Percentiles rank a stretch among this genome's conserved stretches.
phyloP scores from a whole-genome alignment of 30 jellyfish, hydroid and myxozoan species.

The Calvadosia cruxmelitensis region DNA sequence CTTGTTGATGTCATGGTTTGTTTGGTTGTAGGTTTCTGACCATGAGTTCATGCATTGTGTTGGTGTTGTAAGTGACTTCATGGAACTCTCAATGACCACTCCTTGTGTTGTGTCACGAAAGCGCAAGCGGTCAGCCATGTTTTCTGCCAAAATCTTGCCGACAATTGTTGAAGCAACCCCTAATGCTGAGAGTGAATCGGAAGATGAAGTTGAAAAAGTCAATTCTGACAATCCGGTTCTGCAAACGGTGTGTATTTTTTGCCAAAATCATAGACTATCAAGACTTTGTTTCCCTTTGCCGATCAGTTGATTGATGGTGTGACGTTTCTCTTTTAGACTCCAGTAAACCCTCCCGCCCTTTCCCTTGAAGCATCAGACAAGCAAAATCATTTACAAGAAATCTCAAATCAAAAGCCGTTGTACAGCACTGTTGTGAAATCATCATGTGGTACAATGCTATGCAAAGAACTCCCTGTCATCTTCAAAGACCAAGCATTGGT shows the following conservation, averaged over 20 bases:
- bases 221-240: too few species aligned
- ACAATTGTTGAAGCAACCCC: conserved; percentile 37
- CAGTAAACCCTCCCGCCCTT: too few species aligned
- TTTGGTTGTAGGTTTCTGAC: conserved; percentile 14
- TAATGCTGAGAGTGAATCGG: conserved; percentile 17
- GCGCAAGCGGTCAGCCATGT: conserved; percentile 34
- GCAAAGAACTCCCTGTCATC: not conserved
- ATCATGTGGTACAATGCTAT: conserved; percentile 38
- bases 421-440: conserved; percentile 60
- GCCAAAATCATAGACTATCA: too few species aligned
- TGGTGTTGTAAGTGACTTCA: conserved; percentile 49
- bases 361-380: not conserved
- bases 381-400: not conserved
- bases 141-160: conserved; percentile 46
- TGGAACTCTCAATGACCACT: conserved; percentile 34
- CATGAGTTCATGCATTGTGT: conserved; percentile 50
- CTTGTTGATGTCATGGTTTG: not conserved
- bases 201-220: too few species aligned
- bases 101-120: conserved; percentile 19
- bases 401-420: conserved; percentile 9
- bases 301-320: too few species aligned
- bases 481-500: not conserved
- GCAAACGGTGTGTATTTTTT: too few species aligned
- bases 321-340: too few species aligned
- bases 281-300: too few species aligned